Evolutionary conservation across 2,888 invertebrate species (phyloP).

Genomic region (Ophioninae sp.): DNA sequence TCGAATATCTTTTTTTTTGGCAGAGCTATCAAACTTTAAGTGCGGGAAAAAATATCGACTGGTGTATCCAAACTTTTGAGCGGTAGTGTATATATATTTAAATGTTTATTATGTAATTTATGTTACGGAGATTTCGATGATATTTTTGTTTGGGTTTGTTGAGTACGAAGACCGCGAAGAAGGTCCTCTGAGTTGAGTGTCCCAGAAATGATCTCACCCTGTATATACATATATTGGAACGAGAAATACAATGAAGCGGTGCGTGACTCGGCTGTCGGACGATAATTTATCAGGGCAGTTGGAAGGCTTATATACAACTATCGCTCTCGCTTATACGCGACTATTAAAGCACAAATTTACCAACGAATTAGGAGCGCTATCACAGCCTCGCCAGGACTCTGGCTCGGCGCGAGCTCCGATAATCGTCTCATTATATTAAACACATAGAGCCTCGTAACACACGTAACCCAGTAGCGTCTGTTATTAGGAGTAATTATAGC

Average conservation of each 20-base stretch:
- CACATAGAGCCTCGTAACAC: constrained; percentile 30
- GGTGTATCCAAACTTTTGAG: no score
- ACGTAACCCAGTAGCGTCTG: constrained; percentile 4
- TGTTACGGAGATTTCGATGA: background rate
- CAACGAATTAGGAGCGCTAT: constrained; percentile 62
- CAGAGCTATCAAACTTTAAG: no score
- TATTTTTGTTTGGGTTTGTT: background rate
- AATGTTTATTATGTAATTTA: background rate
- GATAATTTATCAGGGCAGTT: constrained; percentile 64
- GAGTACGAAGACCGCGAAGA: background rate
- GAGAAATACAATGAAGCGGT: constrained; percentile 31
- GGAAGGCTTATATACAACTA: constrained; percentile 42
- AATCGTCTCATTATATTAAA: constrained; percentile 64
- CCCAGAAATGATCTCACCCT: background rate
- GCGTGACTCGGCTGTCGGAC: constrained; percentile 62
- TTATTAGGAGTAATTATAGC: constrained; percentile 38
- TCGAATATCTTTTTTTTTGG: no score
- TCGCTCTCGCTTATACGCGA: constrained; percentile 16
- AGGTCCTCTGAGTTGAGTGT: background rate
- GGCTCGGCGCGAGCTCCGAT: constrained; percentile 51
- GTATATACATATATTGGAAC: background rate
- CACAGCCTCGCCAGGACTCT: constrained; percentile 53
- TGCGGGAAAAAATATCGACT: no score
- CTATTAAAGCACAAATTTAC: constrained; percentile 61
- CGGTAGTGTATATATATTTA: background rate